A percentile compares a stretch with the other conserved stretches of the same genome.
These are phyloP conservation scores for Etheostoma cragini DNA, from an alignment of 2,113 vertebrate species.

Conservation along the genomic window DNA sequence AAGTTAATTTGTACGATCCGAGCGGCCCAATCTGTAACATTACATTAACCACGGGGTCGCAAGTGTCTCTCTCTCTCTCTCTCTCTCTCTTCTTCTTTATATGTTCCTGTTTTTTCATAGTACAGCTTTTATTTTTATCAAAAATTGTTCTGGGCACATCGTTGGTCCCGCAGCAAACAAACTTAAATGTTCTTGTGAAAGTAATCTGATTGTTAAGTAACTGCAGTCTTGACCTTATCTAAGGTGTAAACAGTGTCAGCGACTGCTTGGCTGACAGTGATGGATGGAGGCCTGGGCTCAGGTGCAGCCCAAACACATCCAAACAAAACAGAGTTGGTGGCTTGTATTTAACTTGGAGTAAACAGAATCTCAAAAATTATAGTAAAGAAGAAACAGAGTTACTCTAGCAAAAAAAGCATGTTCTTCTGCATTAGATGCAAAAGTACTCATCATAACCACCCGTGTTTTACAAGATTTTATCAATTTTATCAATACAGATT, in stretches of 20 bases:
- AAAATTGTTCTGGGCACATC: neutral
- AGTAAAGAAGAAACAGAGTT: neutral
- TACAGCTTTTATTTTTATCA: neutral
- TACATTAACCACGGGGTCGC: too few relatives aligned
- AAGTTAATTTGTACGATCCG: too few relatives aligned
- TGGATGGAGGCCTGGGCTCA: slow-evolving; percentile 24
- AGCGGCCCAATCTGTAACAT: too few relatives aligned
- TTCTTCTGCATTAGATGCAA: too few relatives aligned
- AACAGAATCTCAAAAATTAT: neutral
- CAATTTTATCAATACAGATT: too few relatives aligned
- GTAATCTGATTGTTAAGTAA: slow-evolving; percentile 17
- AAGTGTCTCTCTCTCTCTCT: too few relatives aligned
- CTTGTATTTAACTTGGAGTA: neutral
- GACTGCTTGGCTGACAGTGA: slow-evolving; percentile 5
- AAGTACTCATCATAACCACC: too few relatives aligned
- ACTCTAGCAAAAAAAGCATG: too few relatives aligned
- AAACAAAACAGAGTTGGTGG: neutral
- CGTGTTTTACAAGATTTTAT: too few relatives aligned
- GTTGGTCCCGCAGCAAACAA: neutral
- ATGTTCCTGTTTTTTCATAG: neutral
- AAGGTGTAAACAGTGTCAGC: slow-evolving; percentile 18
- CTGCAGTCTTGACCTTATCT: slow-evolving; percentile 25
- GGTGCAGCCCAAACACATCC: neutral
- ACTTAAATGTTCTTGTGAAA: neutral
- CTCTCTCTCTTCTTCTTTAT: too few relatives aligned